These are phyloP conservation scores for Leptobrachium ailaonicum DNA, from an alignment of 2,113 vertebrate species.

Conservation along the genomic window DNA sequence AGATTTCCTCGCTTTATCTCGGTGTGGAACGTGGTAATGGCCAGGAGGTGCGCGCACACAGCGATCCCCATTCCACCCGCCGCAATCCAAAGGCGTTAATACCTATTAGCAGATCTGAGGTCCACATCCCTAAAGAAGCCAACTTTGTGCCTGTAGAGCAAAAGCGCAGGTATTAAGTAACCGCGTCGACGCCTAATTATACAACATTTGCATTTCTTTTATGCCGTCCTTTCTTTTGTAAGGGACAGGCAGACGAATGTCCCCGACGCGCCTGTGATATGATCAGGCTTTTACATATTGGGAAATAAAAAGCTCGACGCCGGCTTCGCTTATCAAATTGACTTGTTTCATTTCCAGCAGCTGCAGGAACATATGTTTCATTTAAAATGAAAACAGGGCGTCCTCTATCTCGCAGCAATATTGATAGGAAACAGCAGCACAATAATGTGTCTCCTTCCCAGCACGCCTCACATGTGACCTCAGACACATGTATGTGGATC, in stretches of 20 bases:
- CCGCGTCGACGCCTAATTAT: slow-evolving; percentile 63
- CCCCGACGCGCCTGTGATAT: slow-evolving; percentile 30
- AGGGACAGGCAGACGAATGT: slow-evolving; percentile 17
- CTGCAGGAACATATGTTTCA: slow-evolving; percentile 39
- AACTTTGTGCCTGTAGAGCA: slow-evolving; percentile 57
- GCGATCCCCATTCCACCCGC: slow-evolving; percentile 52
- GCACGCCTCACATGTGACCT: no score
- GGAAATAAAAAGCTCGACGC: background rate
- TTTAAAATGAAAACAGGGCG: slow-evolving; percentile 19
- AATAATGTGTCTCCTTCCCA: background rate
- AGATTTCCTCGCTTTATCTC: slow-evolving; percentile 53
- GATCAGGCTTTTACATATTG: slow-evolving; percentile 43
- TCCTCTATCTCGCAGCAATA: background rate
- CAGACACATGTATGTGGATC: no score
- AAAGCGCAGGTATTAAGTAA: slow-evolving; percentile 63
- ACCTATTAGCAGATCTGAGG: slow-evolving; percentile 65
- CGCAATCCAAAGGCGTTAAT: slow-evolving; percentile 61
- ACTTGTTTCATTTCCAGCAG: slow-evolving; percentile 31
- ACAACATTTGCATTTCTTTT: slow-evolving; percentile 60
- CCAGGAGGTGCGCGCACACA: slow-evolving; percentile 47
- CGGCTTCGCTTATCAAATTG: slow-evolving; percentile 19
- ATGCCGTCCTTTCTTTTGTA: slow-evolving; percentile 51
- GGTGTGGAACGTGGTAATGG: slow-evolving; percentile 49
- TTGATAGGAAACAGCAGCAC: slow-evolving; percentile 24
- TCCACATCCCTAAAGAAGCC: slow-evolving; percentile 51